Base-by-base conservation (phyloP, 2,113 vertebrate genomes). In the Entelurus aequoreus region DNA sequence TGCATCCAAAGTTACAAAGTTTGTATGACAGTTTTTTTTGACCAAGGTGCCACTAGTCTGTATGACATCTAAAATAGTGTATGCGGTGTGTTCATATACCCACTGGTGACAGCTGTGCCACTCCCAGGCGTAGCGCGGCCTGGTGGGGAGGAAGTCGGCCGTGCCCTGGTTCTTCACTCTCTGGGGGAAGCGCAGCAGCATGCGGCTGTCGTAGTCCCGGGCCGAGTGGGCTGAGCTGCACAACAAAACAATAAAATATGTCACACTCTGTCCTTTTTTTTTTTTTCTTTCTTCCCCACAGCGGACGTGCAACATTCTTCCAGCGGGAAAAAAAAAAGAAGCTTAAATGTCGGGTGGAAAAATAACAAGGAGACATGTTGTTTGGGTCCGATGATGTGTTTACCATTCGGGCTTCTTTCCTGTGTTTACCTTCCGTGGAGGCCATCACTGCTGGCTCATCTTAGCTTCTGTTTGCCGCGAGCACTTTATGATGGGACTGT, bases 41-140 rank as follows among this genome's bases (percentile, higher is more conserved):
- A n/a, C 19, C 19, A 19, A 19, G 19, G 19, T 19, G 19, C 1
- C 19, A 12, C 42, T 4, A 12, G 10, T 11, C 10, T 46, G 10
- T 46, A 12, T 46, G 8, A 11, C 42, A 46, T 12, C 12, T 12
- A 46, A 12, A 46, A 46, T 6, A 12, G 2, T 3, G 40, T 8
- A 42, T 46, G 10, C 5, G 38, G 36, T 51, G 42, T 77, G 66
- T 63, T 60, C 54, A 55, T 68, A 94, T 69, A 95, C 97, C 95
- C 88, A 99, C 97, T 97, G 97, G 80, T 99, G 97, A 90, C 97
- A 99, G 77, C 97, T 99, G 91, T 99, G 97, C 97, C 97, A 99
- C 80, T 99, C 97, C 97, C 97, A 99, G 52, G 94, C 91, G 71
- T 98, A 98, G 77, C 97, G 93, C 19, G 97, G 97, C 76, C 95